Base-by-base conservation (phyloP, 2,888 invertebrate genomes). In the Oscheius myriophilus region DNA sequence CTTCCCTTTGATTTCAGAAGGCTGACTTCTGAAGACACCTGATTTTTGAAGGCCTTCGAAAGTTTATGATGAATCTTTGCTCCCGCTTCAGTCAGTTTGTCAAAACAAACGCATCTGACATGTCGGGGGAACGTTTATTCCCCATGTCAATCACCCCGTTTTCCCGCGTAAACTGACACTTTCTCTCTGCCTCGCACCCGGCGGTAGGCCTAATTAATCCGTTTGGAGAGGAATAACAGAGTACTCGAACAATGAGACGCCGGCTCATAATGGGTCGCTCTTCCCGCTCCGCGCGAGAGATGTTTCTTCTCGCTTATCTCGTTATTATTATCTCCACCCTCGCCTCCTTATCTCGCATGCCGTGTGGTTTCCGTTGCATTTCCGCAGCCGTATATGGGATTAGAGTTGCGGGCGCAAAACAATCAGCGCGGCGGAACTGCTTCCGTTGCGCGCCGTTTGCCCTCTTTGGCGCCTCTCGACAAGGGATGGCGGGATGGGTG, bases 381-480 rank as follows among this genome's bases (percentile, higher is more conserved):
- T 46, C 61, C 61, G 46, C 61, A 49, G 33, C 33, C 33, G 33
- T 9, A 33, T 33, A 61, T 61, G 61, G 61, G 61, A 61, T 61
- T 61, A 61, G 46, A 49, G 49, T 61, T 23, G 61, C 49, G 26
- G 26, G 26, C 49, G 49, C 61, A 61, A 61, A 61, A 61, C 61
- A 61, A 61, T 61, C 61, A 61, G 49, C 61, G 61, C 16, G 11
- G n/a, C 49, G 61, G 42, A 42, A 42, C 58, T 23, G 61, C 61
- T 59, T 43, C 59, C 45, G 59, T 59, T 33, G 16, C 49, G 33
- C 25, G 21, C 49, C 26, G 49, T 39, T 61, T 49, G 46, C n/a
- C 18, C 18, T 18, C 18, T 11, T 23, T 49, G 9, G 61, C 33
- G 25, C 14, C 25, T 61, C 26, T 57, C 49, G 21, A 61, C 23